Evolutionary conservation across 2,113 vertebrate species (phyloP).

Genomic region (Illadopsis cleaveri): DNA sequence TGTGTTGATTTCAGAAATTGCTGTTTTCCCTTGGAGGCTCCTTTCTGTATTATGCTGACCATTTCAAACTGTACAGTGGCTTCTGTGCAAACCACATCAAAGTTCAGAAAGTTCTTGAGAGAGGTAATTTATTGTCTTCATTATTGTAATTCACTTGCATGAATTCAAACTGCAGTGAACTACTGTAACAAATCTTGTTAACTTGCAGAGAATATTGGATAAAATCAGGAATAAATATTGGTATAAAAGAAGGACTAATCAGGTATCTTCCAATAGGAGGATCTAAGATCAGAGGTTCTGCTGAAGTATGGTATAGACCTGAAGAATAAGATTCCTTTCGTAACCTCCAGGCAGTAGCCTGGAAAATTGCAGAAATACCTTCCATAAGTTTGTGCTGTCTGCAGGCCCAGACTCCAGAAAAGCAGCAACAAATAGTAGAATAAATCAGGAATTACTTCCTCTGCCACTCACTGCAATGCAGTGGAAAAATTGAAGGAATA

Average conservation of each 20-base stretch:
- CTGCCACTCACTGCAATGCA: not conserved
- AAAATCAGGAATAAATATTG: not conserved
- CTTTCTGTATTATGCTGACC: slow-evolving; percentile 97
- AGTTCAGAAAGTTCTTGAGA: slow-evolving; percentile 96
- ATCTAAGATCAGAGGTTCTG: not conserved
- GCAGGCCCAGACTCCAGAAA: not conserved
- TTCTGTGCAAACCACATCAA: slow-evolving; percentile 98
- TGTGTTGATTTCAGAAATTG: slow-evolving; percentile 83
- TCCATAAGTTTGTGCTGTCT: not conserved
- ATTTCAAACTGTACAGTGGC: slow-evolving; percentile 98
- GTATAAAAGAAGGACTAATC: not conserved
- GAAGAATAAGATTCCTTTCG: not conserved
- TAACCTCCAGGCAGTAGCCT: not conserved
- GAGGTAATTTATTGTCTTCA: slow-evolving; percentile 80
- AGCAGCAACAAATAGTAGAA: not conserved
- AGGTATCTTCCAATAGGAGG: not conserved
- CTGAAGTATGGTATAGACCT: not conserved
- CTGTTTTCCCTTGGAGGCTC: slow-evolving; percentile 96
- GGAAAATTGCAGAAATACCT: not conserved
- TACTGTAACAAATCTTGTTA: not conserved
- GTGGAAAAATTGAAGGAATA: not conserved
- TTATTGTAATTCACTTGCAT: not conserved
- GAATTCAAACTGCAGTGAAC: not conserved
- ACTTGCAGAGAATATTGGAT: not conserved
- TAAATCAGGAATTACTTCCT: not conserved